Percentiles rank a stretch among this genome's conserved stretches.
These are phyloP conservation scores for Corapipo altera DNA, from an alignment of 2,113 vertebrate species.

Conservation along the genomic window DNA sequence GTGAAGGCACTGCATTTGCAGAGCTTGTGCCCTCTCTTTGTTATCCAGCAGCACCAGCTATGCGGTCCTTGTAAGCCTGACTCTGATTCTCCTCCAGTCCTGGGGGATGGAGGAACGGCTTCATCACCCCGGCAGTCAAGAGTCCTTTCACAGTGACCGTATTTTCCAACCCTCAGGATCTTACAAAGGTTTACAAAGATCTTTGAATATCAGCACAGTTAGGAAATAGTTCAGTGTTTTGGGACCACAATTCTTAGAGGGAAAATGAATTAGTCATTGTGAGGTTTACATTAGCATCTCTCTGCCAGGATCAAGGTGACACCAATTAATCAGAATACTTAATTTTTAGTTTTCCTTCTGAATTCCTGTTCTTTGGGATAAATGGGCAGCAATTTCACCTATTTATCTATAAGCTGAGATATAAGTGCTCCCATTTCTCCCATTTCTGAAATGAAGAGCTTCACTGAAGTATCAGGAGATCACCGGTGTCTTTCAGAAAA, in stretches of 20 bases:
- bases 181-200: neutral
- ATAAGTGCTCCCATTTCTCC: neutral
- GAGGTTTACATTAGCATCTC: neutral
- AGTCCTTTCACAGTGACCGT: neutral
- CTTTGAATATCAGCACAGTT: neutral
- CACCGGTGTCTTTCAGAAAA: neutral
- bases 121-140: neutral
- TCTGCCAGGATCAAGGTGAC: neutral
- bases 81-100: neutral
- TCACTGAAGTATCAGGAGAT: neutral
- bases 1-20: neutral
- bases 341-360: neutral
- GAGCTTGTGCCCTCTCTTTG: neutral
- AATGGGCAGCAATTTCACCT: neutral
- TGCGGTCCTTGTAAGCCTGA: fast-evolving
- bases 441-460: neutral
- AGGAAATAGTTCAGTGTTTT: neutral
- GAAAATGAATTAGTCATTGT: neutral
- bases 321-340: neutral
- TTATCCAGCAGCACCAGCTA: neutral
- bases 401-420: neutral
- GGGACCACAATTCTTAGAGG: neutral
- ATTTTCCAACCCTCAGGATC: neutral
- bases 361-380: neutral
- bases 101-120: neutral